Percentiles rank a stretch among this genome's conserved stretches.
These are phyloP conservation scores for Drepana falcataria DNA, from an alignment of 2,888 invertebrate genomes.

Conservation along the genomic window DNA sequence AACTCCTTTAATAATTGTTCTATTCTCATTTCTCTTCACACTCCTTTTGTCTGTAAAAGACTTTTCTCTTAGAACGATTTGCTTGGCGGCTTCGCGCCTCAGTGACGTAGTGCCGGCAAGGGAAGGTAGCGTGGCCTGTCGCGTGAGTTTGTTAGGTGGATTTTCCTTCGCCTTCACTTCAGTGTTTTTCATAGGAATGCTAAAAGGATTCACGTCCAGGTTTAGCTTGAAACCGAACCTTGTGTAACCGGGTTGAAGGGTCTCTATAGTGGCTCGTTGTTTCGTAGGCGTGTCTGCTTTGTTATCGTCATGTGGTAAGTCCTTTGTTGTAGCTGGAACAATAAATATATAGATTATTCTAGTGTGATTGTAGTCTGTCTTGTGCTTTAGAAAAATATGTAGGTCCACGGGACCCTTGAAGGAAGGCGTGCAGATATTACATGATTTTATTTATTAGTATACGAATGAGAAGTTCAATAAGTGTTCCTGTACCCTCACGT, in stretches of 20 bases:
- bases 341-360: neutral
- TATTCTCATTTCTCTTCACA: constrained; percentile 50
- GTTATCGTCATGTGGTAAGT: constrained; percentile 18
- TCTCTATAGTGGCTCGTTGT: constrained; percentile 32
- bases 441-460: too few species aligned
- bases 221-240: constrained; percentile 73
- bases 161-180: constrained; percentile 19
- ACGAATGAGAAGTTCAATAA: too few species aligned
- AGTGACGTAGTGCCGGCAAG: constrained; percentile 35
- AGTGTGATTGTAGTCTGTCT: too few species aligned
- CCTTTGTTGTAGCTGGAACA: constrained; percentile 8
- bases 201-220: constrained; percentile 60
- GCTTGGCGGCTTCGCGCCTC: constrained; percentile 47
- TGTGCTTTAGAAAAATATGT: too few species aligned
- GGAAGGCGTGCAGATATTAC: too few species aligned
- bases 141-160: constrained; percentile 25
- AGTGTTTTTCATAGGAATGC: constrained; percentile 33
- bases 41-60: constrained; percentile 49
- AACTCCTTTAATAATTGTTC: constrained; percentile 81
- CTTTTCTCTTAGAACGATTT: constrained; percentile 56
- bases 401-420: too few species aligned
- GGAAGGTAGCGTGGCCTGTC: constrained; percentile 37
- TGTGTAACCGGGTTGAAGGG: constrained; percentile 52
- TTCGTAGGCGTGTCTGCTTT: constrained; percentile 29
- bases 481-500: too few species aligned